Base-by-base conservation (phyloP, 2,888 invertebrate species). In the Drosophila macrospina region DNA sequence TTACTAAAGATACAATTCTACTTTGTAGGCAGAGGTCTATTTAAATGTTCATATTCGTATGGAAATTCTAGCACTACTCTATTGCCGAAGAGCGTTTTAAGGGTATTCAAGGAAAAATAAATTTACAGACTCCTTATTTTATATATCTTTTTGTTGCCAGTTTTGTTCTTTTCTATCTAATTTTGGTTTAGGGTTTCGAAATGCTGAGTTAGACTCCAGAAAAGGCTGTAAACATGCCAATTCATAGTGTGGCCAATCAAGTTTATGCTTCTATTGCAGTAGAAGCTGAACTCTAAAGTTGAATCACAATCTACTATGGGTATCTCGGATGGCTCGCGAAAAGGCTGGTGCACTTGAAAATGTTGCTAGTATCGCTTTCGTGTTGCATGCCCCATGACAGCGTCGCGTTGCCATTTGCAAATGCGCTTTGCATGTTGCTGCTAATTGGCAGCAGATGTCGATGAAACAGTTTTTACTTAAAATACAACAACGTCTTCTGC, bases 391-490 rank as follows among this genome's bases (percentile, higher is more conserved):
- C 61, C 61, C 61, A 39, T 41, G 48, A 48, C 48, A n/a, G 37
- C 10, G 26, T 24, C n/a, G 47, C 47, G 36, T 26, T 26, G 44
- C 42, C 54, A 80, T 76, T 75, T 69, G 85, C 83, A 87, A 85
- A 85, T 85, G 89, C 69, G 88, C 86, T 85, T 89, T 89, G 80
- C 85, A 82, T 85, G 85, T 85, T 73, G 69, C 89, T 80, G 88
- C 89, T 85, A 85, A 85, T 85, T 85, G 85, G 85, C 86, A 79
- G 77, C 77, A 82, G 88, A 87, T 89, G 88, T 85, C 87, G 87
- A 88, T 82, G 69, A 54, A 70, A 75, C 69, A 68, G 69, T 50
- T 32, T 37, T 52, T 55, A 44, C 44, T 55, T 54, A 20, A 32
- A 28, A 30, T 8, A 13, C 50, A 16, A 11, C 16, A 24, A 34